Conservation (phyloP, 2,797 vertebrate genomes). For the Chloroceryle inda region DNA sequence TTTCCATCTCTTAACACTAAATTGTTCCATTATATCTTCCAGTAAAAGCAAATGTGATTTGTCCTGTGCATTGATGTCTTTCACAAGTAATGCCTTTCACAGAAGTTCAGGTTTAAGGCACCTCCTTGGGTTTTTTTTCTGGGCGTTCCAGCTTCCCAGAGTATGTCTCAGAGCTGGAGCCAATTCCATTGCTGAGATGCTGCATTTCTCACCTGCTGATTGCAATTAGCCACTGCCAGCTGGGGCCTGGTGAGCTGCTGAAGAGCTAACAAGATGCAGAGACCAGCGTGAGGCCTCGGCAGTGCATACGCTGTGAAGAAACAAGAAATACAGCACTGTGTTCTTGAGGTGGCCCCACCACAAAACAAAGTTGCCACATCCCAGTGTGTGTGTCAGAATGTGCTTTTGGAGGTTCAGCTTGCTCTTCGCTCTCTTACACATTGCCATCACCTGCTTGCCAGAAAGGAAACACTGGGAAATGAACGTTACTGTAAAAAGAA, state of each 20-base stretch:
- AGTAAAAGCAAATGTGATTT: constrained; percentile 19
- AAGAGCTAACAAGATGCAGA: constrained; percentile 75
- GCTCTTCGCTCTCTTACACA: neutral
- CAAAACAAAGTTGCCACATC: neutral
- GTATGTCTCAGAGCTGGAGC: constrained; percentile 43
- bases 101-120: constrained; percentile 63
- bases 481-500: constrained; percentile 49
- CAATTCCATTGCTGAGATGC: constrained; percentile 68
- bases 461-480: constrained; percentile 40
- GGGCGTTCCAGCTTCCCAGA: constrained; percentile 45
- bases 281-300: constrained; percentile 31
- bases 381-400: neutral
- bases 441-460: neutral
- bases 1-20: constrained; percentile 33
- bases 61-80: constrained; percentile 24
- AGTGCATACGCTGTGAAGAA: constrained; percentile 36
- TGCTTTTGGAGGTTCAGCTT: neutral
- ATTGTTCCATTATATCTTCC: constrained; percentile 50
- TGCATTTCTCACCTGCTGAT: constrained; percentile 79
- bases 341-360: neutral
- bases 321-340: neutral
- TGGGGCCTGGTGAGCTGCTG: constrained; percentile 72
- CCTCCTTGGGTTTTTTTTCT: constrained; percentile 45
- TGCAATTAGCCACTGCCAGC: constrained; percentile 78
- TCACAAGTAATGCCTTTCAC: constrained; percentile 65